Conservation (phyloP, 2,113 vertebrate genomes). For the Ictalurus furcatus region DNA sequence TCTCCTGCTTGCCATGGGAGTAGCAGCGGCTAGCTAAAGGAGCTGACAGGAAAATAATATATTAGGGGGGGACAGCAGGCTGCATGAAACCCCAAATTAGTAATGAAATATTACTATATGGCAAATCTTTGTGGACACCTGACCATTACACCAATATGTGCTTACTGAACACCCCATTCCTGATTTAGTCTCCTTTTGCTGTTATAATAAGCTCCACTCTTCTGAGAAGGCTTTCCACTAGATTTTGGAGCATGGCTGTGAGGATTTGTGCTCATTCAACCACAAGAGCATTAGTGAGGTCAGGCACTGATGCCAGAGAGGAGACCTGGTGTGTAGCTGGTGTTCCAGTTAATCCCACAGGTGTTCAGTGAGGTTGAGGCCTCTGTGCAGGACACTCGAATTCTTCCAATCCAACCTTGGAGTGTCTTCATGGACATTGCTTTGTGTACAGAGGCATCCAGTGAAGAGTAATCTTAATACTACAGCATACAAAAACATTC, state of each 20-base stretch:
- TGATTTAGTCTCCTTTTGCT: not conserved
- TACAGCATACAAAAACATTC: not conserved
- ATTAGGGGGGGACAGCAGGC: not conserved
- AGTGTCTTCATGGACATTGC: too few species aligned
- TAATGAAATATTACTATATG: not conserved
- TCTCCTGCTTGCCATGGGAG: constrained; percentile 88
- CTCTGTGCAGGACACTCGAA: too few species aligned
- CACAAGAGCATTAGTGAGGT: too few species aligned
- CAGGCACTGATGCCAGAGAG: too few species aligned
- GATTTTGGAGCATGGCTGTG: too few species aligned
- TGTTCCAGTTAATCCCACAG: too few species aligned
- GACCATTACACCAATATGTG: not conserved
- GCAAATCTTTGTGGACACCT: not conserved
- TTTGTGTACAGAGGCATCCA: not conserved
- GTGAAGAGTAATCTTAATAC: not conserved
- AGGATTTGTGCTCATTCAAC: too few species aligned
- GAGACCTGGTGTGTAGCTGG: not conserved
- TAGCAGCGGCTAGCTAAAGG: constrained; percentile 82
- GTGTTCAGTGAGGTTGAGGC: too few species aligned
- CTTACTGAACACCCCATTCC: not conserved
- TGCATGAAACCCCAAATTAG: not conserved
- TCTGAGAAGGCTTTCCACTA: not conserved
- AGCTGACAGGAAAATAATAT: constrained; percentile 62
- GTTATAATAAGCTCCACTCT: not conserved
- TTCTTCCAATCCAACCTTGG: too few species aligned